A percentile compares a stretch with the other conserved stretches of the same genome.
Conservation (phyloP, 2,113 vertebrate genomes). For the Vulpes lagopus region DNA sequence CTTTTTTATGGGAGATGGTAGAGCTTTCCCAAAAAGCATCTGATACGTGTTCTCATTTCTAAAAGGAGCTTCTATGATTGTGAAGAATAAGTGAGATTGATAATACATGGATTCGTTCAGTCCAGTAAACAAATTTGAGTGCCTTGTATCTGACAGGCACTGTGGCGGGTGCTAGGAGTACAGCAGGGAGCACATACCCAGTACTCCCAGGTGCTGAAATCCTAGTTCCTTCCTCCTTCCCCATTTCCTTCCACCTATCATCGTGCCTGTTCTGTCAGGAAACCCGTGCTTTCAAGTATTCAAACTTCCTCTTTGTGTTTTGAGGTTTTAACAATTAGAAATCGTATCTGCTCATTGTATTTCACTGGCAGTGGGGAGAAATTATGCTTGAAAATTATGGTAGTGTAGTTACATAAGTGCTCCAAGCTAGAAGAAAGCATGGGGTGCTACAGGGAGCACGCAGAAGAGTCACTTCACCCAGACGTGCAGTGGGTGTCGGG, state of each 20-base stretch:
- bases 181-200: fast-evolving
- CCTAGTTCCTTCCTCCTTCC: background rate
- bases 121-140: background rate
- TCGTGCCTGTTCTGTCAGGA: background rate
- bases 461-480: background rate
- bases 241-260: background rate
- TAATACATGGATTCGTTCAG: background rate
- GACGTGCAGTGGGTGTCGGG: background rate
- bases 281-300: background rate
- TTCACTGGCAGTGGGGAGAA: conserved; percentile 26
- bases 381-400: background rate
- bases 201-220: background rate
- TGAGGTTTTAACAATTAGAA: conserved; percentile 46
- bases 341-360: background rate
- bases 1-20: background rate
- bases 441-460: background rate
- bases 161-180: background rate
- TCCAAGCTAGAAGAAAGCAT: background rate
- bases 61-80: conserved; percentile 27
- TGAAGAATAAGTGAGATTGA: background rate
- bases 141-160: background rate
- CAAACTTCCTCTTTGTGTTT: background rate
- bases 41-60: background rate
- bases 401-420: background rate
- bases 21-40: background rate